These are phyloP conservation scores for Eumacrocentrus americanus DNA, from an alignment of 2,888 invertebrate species.

Conservation along the genomic window DNA sequence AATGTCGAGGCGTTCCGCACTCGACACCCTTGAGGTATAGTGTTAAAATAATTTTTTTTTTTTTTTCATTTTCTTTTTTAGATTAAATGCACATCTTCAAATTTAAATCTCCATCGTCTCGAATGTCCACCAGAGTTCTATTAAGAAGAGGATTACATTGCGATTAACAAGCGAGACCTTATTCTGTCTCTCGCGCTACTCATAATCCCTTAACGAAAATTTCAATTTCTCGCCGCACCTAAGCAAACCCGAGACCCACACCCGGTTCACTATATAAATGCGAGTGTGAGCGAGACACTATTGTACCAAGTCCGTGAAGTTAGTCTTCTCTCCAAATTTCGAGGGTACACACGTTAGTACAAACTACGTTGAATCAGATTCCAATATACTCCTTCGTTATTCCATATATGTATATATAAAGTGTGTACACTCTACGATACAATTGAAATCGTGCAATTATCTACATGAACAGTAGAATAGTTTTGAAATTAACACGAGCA, in stretches of 20 bases:
- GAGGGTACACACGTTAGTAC: conserved; percentile 24
- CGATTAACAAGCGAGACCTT: conserved; percentile 48
- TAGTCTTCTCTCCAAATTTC: conserved; percentile 31
- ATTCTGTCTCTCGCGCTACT: conserved; percentile 39
- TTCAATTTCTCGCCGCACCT: conserved; percentile 58
- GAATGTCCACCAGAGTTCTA: conserved; percentile 29
- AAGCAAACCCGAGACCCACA: conserved; percentile 47
- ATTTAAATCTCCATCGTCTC: neutral
- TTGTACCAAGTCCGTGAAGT: conserved; percentile 24
- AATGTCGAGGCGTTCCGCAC: neutral
- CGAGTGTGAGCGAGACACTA: conserved; percentile 1
- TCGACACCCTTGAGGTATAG: neutral
- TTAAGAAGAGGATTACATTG: conserved; percentile 54
- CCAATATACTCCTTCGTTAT: neutral
- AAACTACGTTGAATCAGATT: conserved; percentile 7
- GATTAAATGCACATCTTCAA: neutral
- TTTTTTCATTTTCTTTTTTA: neutral
- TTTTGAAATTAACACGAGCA: neutral
- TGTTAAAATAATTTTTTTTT: neutral
- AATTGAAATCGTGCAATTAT: conserved; percentile 11
- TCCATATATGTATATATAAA: conserved; percentile 2
- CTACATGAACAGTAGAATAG: neutral
- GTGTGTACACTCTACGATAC: neutral
- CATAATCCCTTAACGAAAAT: conserved; percentile 59
- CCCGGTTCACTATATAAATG: conserved; percentile 21